A percentile compares a stretch with the other conserved stretches of the same genome.
Conservation (phyloP, 2,113 vertebrate genomes). For the Vombatus ursinus region DNA sequence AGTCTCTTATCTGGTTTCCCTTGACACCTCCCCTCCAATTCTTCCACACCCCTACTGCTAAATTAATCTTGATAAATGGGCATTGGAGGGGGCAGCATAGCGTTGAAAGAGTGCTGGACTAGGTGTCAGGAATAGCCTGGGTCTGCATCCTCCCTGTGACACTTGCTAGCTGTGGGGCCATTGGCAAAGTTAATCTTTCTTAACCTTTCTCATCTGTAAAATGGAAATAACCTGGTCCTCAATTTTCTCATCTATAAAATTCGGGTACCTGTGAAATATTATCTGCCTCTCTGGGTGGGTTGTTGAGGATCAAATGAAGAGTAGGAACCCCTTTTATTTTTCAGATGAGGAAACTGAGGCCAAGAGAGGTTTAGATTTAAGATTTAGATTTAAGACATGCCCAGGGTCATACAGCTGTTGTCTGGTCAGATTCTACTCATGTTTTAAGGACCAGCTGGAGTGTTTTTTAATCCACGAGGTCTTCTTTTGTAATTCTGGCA, state of each 20-base stretch:
- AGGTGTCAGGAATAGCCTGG: not conserved
- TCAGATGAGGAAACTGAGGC: slow-evolving; percentile 44
- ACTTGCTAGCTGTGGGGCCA: not conserved
- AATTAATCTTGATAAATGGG: not conserved
- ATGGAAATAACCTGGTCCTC: not conserved
- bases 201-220: not conserved
- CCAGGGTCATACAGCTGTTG: not conserved
- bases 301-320: not conserved
- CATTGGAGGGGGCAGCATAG: not conserved
- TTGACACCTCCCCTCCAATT: not conserved
- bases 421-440: not conserved
- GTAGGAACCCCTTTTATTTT: slow-evolving; percentile 24
- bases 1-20: not conserved
- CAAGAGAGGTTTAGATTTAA: not conserved
- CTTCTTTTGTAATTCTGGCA: not conserved
- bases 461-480: not conserved
- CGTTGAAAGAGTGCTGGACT: not conserved
- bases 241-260: not conserved
- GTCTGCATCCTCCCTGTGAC: not conserved
- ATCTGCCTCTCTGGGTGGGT: not conserved
- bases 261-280: not conserved
- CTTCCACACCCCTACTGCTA: not conserved
- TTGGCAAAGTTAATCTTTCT: not conserved
- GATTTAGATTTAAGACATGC: too few species aligned
- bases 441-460: not conserved